A percentile compares a stretch with the other conserved stretches of the same genome.
Evolutionary conservation across 2,113 vertebrate genomes (phyloP).

Genomic region (Geococcyx californianus): DNA sequence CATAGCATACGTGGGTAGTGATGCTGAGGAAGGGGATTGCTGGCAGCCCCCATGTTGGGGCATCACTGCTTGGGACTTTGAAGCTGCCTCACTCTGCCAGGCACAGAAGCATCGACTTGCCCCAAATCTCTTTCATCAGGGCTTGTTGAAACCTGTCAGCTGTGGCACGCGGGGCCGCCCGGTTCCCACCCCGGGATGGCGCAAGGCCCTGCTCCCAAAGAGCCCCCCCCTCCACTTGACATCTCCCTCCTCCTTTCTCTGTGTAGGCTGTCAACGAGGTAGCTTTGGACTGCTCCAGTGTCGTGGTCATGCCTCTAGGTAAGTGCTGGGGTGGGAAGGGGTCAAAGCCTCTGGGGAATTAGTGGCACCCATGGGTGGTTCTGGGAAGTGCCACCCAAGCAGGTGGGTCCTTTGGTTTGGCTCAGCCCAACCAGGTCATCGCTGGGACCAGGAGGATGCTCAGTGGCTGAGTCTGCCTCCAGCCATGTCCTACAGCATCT

Average conservation of each 20-base stretch:
- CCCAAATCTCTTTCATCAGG: neutral
- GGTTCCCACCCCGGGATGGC: accelerated
- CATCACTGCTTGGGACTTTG: accelerated
- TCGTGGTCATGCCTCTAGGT: conserved; percentile 39
- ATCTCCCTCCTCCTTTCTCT: neutral
- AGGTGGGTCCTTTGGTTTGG: neutral
- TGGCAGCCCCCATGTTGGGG: accelerated
- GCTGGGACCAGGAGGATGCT: neutral
- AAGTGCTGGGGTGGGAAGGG: neutral
- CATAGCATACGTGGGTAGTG: too few relatives aligned
- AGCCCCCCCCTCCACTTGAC: neutral
- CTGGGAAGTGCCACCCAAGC: neutral
- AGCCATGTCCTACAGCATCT: neutral
- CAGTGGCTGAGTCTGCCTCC: accelerated
- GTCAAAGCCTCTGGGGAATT: neutral
- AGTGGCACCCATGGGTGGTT: neutral
- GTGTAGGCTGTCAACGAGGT: conserved; percentile 21
- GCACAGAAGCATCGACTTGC: accelerated
- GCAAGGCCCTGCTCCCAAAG: accelerated
- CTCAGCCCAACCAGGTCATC: neutral
- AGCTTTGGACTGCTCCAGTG: conserved; percentile 29
- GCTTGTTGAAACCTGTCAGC: neutral
- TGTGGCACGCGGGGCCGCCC: accelerated
- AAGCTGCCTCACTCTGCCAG: neutral
- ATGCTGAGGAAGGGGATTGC: neutral